phyloP scores from a whole-genome alignment of 2,113 vertebrate genomes.

The Zosterops hypoxanthus region DNA sequence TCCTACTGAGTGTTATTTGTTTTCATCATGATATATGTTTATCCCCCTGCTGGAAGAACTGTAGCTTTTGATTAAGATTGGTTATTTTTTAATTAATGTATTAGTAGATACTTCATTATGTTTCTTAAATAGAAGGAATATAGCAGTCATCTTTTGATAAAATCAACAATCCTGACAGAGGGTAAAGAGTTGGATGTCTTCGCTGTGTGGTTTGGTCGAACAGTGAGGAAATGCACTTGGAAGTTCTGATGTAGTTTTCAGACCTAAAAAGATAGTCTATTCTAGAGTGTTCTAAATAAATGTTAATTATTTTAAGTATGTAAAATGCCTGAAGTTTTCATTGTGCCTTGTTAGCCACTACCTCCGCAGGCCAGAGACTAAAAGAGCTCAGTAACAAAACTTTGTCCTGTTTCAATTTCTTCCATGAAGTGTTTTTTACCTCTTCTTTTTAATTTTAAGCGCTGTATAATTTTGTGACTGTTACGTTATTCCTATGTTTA shows the following conservation, averaged over 20 bases:
- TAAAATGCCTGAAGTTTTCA: background rate
- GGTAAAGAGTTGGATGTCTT: background rate
- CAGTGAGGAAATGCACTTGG: background rate
- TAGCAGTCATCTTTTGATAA: background rate
- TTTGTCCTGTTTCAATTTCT: background rate
- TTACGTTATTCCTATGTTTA: background rate
- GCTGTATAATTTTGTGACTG: background rate
- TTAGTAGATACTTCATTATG: background rate
- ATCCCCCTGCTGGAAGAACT: background rate
- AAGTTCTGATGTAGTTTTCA: background rate
- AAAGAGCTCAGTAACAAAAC: background rate
- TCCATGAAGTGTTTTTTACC: background rate
- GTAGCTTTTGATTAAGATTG: background rate
- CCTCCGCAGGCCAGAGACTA: background rate
- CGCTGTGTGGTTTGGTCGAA: background rate
- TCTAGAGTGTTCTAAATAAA: background rate
- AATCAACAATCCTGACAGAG: background rate
- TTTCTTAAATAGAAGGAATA: background rate
- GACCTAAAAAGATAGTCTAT: background rate
- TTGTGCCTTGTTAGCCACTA: background rate
- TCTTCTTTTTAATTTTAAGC: background rate
- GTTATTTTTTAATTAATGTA: background rate
- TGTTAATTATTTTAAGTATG: background rate
- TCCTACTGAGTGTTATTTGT: background rate
- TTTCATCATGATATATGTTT: background rate